Evolutionary conservation across 2,797 vertebrate genomes (phyloP).

Genomic region (Babyrousa celebensis): DNA sequence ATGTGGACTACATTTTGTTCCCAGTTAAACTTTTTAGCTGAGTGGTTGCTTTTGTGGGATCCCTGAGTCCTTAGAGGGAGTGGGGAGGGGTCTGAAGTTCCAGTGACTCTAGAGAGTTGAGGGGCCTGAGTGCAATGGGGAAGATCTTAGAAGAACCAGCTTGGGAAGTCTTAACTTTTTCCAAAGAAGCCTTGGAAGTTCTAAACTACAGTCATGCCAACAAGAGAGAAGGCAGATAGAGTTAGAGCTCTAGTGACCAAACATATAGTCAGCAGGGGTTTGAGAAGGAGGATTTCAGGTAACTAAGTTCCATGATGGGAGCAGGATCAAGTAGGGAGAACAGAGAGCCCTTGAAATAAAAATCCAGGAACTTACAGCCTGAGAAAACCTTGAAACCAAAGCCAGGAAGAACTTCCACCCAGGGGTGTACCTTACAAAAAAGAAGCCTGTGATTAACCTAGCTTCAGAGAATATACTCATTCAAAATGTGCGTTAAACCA

Average conservation of each 20-base stretch:
- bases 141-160: neutral
- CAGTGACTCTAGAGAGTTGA: neutral
- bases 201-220: neutral
- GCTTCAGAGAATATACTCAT: neutral
- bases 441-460: neutral
- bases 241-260: neutral
- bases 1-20: neutral
- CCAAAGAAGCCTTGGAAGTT: neutral
- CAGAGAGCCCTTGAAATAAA: neutral
- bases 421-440: neutral
- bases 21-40: neutral
- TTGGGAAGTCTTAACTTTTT: constrained; percentile 1
- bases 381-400: neutral
- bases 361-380: neutral
- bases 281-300: neutral
- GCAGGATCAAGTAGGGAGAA: neutral
- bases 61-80: neutral
- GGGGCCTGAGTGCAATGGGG: neutral
- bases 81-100: neutral
- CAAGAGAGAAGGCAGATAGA: neutral
- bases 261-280: neutral
- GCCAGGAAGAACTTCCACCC: neutral
- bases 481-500: neutral
- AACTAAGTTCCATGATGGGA: neutral
- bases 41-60: neutral